phyloP scores from a whole-genome alignment of 2,113 vertebrate genomes.

The Aphelocoma coerulescens region DNA sequence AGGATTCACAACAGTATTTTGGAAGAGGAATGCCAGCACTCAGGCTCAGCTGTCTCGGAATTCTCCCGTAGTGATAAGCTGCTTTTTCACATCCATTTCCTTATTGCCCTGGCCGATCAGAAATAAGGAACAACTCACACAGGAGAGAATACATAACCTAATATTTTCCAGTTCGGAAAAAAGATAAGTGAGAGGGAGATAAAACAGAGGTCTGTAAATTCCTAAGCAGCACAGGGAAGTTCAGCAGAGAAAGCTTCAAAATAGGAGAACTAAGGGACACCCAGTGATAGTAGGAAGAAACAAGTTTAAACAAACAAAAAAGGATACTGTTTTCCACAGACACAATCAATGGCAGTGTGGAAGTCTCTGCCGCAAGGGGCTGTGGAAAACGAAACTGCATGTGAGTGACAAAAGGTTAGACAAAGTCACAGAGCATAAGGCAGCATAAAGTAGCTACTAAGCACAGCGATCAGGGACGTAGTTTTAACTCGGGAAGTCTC shows the following conservation, averaged over 20 bases:
- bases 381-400: not conserved
- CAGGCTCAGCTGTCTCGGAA: not conserved
- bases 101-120: not conserved
- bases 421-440: not conserved
- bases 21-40: not conserved
- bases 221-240: not conserved
- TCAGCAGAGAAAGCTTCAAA: not conserved
- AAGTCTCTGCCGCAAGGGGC: not conserved
- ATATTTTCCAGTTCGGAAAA: slow-evolving; percentile 11
- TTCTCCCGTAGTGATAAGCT: not conserved
- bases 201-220: not conserved
- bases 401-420: not conserved
- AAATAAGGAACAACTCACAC: not conserved
- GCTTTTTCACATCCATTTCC: not conserved
- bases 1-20: not conserved
- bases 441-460: not conserved
- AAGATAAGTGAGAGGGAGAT: not conserved
- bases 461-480: accelerated
- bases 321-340: not conserved
- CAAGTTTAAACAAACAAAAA: not conserved
- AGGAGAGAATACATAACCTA: not conserved
- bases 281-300: not conserved
- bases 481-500: not conserved
- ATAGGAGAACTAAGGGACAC: not conserved
- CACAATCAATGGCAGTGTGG: not conserved